Percentiles rank a stretch among this genome's conserved stretches.
Evolutionary conservation across 92 coral and sea anemone genomes (phyloP).

Genomic region (Bergia sp.): DNA sequence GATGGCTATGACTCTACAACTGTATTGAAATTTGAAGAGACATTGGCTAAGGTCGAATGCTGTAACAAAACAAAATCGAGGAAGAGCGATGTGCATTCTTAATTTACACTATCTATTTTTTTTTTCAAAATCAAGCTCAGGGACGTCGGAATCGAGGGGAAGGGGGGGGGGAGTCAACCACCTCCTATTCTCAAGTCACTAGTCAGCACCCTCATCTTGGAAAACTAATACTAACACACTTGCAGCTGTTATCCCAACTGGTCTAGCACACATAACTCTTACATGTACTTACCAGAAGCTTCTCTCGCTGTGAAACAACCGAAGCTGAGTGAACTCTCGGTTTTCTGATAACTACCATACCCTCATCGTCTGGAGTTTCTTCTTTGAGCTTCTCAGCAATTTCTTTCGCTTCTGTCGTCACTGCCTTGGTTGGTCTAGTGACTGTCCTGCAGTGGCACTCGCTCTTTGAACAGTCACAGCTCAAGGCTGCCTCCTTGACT

Average conservation of each 20-base stretch:
- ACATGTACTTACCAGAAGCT: constrained; percentile 64
- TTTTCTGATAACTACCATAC: not conserved
- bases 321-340: constrained; percentile 26
- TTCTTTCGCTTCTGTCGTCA: constrained; percentile 63
- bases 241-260: too few relatives aligned
- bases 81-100: not conserved
- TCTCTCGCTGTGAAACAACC: constrained; percentile 42
- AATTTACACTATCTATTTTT: too few relatives aligned
- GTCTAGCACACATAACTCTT: not conserved
- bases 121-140: too few relatives aligned
- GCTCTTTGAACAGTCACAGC: constrained; percentile 64
- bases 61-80: too few relatives aligned
- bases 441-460: constrained; percentile 76
- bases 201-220: too few relatives aligned
- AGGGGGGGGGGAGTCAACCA: too few relatives aligned
- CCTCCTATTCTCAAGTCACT: too few relatives aligned
- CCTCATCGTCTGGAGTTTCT: not conserved
- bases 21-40: not conserved
- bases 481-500: constrained; percentile 60
- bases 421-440: constrained; percentile 82
- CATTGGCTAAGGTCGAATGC: not conserved
- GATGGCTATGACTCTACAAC: not conserved
- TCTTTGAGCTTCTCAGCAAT: constrained; percentile 29
- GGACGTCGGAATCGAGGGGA: too few relatives aligned
- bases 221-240: too few relatives aligned